phyloP scores from a whole-genome alignment of 2,797 vertebrate genomes.

The Poecilia velifera region DNA sequence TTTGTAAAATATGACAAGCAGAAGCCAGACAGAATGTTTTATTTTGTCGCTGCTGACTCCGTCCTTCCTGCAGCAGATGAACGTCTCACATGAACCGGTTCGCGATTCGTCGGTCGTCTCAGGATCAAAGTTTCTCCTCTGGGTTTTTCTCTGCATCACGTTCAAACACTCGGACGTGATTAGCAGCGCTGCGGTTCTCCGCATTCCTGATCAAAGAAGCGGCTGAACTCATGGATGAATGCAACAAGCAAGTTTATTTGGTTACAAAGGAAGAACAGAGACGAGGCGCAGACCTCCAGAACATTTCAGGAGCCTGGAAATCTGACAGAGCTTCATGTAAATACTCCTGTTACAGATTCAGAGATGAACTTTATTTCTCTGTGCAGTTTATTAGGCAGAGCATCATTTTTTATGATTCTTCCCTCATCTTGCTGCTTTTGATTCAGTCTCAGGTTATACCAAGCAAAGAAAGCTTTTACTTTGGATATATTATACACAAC shows the following conservation, averaged over 20 bases:
- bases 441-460: background rate
- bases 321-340: background rate
- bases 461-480: background rate
- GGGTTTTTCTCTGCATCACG: background rate
- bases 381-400: background rate
- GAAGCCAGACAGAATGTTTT: conserved; percentile 9
- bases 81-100: background rate
- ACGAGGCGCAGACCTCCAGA: background rate
- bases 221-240: conserved; percentile 31
- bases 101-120: background rate
- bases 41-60: background rate
- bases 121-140: background rate
- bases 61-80: background rate
- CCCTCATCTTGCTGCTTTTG: background rate
- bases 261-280: conserved; percentile 36
- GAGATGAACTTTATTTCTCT: background rate
- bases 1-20: background rate
- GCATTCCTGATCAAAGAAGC: conserved; percentile 5
- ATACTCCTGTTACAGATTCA: background rate
- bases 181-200: background rate
- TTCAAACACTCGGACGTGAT: background rate
- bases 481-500: background rate
- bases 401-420: background rate
- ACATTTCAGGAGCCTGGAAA: background rate
- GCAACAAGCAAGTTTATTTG: conserved; percentile 72